These are phyloP conservation scores for Eupithecia dodoneata DNA, from an alignment of 2,888 invertebrate genomes.

Conservation along the genomic window DNA sequence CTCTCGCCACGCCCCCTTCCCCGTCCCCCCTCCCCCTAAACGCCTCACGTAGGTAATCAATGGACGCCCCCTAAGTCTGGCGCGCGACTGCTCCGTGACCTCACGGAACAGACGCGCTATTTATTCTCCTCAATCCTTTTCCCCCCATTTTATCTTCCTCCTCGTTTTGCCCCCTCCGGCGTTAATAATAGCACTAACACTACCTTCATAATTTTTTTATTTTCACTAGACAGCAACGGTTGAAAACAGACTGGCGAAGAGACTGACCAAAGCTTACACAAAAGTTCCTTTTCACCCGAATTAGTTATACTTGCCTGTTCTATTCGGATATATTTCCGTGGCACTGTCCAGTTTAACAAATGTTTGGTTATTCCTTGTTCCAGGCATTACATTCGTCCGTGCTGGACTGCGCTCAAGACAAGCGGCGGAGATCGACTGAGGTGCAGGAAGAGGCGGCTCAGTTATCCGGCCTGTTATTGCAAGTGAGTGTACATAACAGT, in stretches of 20 bases:
- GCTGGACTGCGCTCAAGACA: slow-evolving; percentile 53
- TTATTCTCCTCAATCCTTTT: neutral
- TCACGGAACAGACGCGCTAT: no score
- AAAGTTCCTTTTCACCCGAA: no score
- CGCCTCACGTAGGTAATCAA: no score
- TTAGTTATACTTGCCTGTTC: no score
- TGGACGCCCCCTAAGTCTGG: no score
- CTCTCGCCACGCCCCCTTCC: no score
- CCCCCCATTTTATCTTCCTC: neutral
- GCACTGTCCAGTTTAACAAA: neutral
- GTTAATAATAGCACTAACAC: no score
- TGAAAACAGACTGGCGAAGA: neutral
- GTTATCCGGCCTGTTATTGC: slow-evolving; percentile 59
- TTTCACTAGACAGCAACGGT: neutral
- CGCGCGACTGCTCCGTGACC: neutral
- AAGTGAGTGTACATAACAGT: slow-evolving; percentile 47
- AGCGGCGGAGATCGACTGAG: slow-evolving; percentile 52
- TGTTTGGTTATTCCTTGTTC: neutral
- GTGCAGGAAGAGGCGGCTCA: slow-evolving; percentile 60
- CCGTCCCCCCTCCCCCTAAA: no score
- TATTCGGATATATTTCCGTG: no score
- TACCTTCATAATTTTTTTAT: neutral
- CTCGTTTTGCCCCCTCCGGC: no score
- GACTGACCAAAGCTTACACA: neutral
- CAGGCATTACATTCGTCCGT: neutral